A percentile compares a stretch with the other conserved stretches of the same genome.
Conservation (phyloP, 2,113 vertebrate genomes). For the Vicugna pacos region DNA sequence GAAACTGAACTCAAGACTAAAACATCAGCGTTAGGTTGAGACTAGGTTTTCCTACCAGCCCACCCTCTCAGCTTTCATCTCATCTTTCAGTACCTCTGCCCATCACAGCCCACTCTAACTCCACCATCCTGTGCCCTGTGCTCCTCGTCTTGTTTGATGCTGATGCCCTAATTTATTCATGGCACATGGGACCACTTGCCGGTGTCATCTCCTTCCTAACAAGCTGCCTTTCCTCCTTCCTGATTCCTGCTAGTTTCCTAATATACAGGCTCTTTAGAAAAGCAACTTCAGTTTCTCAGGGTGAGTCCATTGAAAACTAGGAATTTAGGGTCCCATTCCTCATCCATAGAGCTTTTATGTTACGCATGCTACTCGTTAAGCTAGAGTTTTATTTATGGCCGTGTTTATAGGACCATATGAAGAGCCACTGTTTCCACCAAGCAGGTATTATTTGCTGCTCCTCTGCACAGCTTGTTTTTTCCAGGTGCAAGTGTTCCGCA, state of each 20-base stretch:
- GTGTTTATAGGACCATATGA: background rate
- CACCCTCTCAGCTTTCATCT: background rate
- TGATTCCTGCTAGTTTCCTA: background rate
- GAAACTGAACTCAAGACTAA: background rate
- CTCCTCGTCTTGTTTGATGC: background rate
- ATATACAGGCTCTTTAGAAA: background rate
- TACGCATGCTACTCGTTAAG: background rate
- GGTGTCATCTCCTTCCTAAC: background rate
- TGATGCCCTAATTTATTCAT: background rate
- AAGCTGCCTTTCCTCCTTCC: background rate
- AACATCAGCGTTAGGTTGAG: background rate
- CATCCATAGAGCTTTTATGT: background rate
- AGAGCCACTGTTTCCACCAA: background rate
- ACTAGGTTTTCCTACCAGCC: background rate
- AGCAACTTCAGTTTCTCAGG: background rate
- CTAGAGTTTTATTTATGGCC: background rate
- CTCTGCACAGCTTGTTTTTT: background rate
- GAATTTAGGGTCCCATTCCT: background rate
- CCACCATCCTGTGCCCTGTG: background rate
- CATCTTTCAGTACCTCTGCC: background rate
- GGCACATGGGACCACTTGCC: background rate
- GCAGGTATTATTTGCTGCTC: background rate
- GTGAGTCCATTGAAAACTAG: background rate
- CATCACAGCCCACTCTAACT: accelerated
- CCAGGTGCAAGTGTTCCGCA: background rate